A percentile compares a stretch with the other conserved stretches of the same genome.
These are phyloP conservation scores for Agonum fuliginosum DNA, from an alignment of 2,888 invertebrate genomes.

Conservation along the genomic window DNA sequence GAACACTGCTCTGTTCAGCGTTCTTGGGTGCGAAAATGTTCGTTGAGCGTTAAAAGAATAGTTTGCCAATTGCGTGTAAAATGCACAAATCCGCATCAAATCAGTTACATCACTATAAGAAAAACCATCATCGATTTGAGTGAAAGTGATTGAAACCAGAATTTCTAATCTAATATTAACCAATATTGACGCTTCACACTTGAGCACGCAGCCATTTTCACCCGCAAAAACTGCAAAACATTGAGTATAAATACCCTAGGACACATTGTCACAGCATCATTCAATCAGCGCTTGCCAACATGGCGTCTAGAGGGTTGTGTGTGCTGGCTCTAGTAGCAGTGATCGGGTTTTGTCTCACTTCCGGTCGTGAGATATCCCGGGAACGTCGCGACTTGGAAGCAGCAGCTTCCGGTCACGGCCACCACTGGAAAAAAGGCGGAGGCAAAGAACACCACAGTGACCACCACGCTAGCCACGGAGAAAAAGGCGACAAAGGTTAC, in stretches of 20 bases:
- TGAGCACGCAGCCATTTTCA: conserved; percentile 54
- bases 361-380: conserved; percentile 75
- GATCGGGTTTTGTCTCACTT: conserved; percentile 71
- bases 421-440: conserved; percentile 74
- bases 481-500: conserved; percentile 81
- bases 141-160: conserved; percentile 53
- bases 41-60: too few species aligned
- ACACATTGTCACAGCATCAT: conserved; percentile 18
- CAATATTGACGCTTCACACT: conserved; percentile 54
- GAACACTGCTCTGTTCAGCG: too few species aligned
- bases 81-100: conserved; percentile 29
- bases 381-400: conserved; percentile 74
- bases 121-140: conserved; percentile 45
- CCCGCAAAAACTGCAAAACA: conserved; percentile 35
- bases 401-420: conserved; percentile 75
- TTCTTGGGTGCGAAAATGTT: too few species aligned
- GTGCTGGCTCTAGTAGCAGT: conserved; percentile 77
- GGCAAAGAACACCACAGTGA: conserved; percentile 76
- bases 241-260: conserved; percentile 44
- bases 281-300: conserved; percentile 47
- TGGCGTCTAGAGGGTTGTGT: conserved; percentile 80
- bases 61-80: not conserved
- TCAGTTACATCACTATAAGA: conserved; percentile 50
- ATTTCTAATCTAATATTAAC: conserved; percentile 54
- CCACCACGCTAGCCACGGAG: conserved; percentile 76